Evolutionary conservation across 2,113 vertebrate genomes (phyloP), one percentile per base, ranked within the genome.

Genomic region (Limnothrissa miodon): DNA sequence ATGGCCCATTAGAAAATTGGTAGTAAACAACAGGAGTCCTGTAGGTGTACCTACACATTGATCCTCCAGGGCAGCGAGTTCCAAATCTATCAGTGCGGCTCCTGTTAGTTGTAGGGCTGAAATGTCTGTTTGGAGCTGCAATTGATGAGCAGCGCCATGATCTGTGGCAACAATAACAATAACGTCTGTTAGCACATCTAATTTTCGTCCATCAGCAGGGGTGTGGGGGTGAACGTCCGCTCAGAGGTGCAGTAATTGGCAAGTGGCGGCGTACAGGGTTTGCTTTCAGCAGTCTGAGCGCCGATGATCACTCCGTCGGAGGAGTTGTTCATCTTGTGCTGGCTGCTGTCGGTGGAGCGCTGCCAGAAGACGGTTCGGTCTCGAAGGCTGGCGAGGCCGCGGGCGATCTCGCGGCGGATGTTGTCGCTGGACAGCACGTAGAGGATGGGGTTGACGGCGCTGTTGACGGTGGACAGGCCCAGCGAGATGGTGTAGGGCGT

Each of bases 361-460:
- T 29, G 78, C 19, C 80, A 59, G 5, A 0, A 42, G 17, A 66
- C 39, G 0, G 89, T 81, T 17, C 87, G 84, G 45, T 36, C 0
- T 6, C 90, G 91, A 85, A 92, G 87, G 9, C 81, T 83, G 3
- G 10, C 29, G 5, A 95, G 80, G 78, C 79, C 84, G 3, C 83
- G 86, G 0, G 21, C 82, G 59, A 94, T 87, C n/a, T 97, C 95
- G 36, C 93, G 92, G 80, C 93, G 91, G 33, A 95, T 91, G 0
- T 93, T 95, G 85, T 95, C 93, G 2, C 93, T 96, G 85, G 92
- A 92, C 84, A 98, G 90, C 70, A 96, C 92, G 0, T 98, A 98
- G 88, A 98, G 93, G 81, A 98, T 88, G 42, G 97, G 97, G 89
- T 98, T 97, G 0, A 94, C 87, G 45, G 96, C 84, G 0, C 96